Base-by-base conservation (phyloP, 2,888 invertebrate genomes). In the Spisula solida region DNA sequence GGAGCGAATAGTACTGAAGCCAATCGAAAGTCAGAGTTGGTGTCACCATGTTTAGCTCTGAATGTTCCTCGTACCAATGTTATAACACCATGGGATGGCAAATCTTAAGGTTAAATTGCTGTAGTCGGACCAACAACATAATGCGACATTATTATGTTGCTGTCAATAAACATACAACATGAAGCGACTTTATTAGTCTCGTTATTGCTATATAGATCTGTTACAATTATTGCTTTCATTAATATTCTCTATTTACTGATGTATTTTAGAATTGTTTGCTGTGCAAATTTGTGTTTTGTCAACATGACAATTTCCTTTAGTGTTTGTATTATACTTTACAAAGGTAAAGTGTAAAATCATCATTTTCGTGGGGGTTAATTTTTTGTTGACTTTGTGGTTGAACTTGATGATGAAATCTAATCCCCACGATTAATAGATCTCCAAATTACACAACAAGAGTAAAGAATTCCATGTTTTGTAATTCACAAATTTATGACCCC, bases 1-100 rank as follows among this genome's bases (percentile, higher is more conserved):
- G 78, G 51, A 10, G 34, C 60, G 4, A 86, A 34, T 29, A 41
- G 79, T 20, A 48, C 82, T 10, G 92, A 92, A 31, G 47, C 83
- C 0, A 81, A 56, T 34, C 83, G 90, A 47, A 92, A 92, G 55
- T 90, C 92, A 4, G 92, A 92, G 75, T 31, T 87, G 5, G 56
- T 90, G 88, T 70, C 90, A 1, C 92, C 85, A 41, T 92, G 92
- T 83, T 82, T 92, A 16, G 90, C 92, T 18, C 79, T 92, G 2
- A 89, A 83, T 82, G 92, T 92, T 25, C 92, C 92, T 55, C 85
- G 89, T 55, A 90, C 92, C 14, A 92, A 92, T 55, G 80, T 92
- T 51, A 90, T 92, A 20, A 86, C 92, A 25, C 92, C 92, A 0
- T 92, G 92, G 92, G 92, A 92, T 10, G 92, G 92, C 14, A 60